Conservation (phyloP, 1,140 invertebrate species). For the Ceratitis capitata region DNA sequence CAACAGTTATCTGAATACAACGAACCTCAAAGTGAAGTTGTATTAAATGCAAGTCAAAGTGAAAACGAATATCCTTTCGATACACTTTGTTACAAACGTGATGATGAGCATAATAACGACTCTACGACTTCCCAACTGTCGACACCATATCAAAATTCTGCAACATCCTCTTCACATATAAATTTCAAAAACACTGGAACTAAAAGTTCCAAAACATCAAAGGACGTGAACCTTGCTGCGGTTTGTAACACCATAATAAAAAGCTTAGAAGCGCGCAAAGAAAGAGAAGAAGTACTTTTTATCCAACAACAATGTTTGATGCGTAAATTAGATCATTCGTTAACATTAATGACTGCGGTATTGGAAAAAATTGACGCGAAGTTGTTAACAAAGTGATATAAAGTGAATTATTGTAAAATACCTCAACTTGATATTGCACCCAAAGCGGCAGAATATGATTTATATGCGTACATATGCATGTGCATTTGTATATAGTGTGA, state of each 20-base stretch:
- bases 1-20: too few species aligned
- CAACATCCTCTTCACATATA: background rate
- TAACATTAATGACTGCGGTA: background rate
- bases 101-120: background rate
- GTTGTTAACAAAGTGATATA: background rate
- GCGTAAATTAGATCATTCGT: background rate
- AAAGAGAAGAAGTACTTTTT: background rate
- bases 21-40: too few species aligned
- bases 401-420: background rate
- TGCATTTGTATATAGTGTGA: too few species aligned
- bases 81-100: background rate
- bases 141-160: background rate
- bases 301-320: background rate
- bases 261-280: background rate
- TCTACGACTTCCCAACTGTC: background rate
- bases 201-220: background rate
- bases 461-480: background rate
- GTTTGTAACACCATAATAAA: background rate
- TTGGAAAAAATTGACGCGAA: background rate
- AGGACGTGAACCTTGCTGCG: background rate
- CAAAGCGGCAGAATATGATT: too few species aligned
- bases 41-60: too few species aligned
- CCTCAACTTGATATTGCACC: background rate
- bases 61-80: background rate
- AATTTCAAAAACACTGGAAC: background rate